These are phyloP conservation scores for Delia radicum DNA, from an alignment of 1,140 invertebrate genomes.

Conservation along the genomic window DNA sequence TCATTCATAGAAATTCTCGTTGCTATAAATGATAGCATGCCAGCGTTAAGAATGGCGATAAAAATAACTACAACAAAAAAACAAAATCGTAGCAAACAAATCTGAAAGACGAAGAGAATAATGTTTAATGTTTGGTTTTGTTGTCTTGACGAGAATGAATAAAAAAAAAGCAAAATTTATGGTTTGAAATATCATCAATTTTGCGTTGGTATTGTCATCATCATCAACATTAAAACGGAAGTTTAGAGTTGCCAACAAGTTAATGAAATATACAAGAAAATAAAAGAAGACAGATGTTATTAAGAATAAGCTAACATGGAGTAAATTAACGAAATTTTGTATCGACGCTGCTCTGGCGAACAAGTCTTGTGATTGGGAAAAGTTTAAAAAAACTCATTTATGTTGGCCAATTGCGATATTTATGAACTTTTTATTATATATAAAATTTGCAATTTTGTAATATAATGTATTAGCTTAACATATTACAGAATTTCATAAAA, in stretches of 20 bases:
- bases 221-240: constrained; percentile 18
- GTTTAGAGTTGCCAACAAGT: constrained; percentile 19
- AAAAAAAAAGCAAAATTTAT: background rate
- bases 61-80: background rate
- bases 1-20: background rate
- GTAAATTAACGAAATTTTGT: too few species aligned
- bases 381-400: too few species aligned
- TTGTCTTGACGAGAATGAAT: background rate
- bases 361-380: too few species aligned
- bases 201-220: constrained; percentile 16
- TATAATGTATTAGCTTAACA: too few species aligned
- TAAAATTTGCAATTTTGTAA: too few species aligned
- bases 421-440: too few species aligned
- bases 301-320: too few species aligned
- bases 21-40: background rate
- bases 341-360: too few species aligned
- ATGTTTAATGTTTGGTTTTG: background rate
- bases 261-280: too few species aligned
- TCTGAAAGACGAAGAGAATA: background rate
- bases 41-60: background rate
- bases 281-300: too few species aligned
- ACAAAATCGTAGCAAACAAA: background rate
- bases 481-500: too few species aligned
- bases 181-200: background rate
- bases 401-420: too few species aligned